Conservation (phyloP, 2,797 vertebrate species). For the Alcedo quadribrachys region DNA sequence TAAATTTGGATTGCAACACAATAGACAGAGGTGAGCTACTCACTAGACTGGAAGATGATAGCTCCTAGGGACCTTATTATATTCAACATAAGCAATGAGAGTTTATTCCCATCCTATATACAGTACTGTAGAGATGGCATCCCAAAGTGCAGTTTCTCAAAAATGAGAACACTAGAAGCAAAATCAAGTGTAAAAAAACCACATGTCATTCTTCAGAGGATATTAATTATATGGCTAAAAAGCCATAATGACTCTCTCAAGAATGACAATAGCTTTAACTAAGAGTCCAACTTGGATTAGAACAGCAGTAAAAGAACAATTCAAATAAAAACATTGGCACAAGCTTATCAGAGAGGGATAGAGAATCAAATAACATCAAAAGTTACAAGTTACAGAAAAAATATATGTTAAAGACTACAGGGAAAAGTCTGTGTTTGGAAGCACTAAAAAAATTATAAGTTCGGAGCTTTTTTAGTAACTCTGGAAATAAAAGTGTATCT, state of each 20-base stretch:
- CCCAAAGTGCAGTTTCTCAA: neutral
- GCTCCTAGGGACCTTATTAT: neutral
- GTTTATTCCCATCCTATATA: neutral
- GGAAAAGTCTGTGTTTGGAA: neutral
- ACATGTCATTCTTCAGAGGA: neutral
- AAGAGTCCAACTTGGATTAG: neutral
- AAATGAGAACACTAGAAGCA: neutral
- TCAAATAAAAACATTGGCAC: neutral
- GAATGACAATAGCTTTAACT: neutral
- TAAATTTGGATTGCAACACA: neutral
- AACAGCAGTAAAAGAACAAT: neutral
- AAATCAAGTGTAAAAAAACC: neutral
- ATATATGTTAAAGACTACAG: neutral
- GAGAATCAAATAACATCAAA: neutral
- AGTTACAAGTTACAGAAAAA: neutral
- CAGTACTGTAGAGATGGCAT: neutral
- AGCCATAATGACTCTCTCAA: neutral
- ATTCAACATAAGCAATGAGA: neutral
- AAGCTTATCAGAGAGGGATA: neutral
- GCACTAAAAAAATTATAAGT: neutral
- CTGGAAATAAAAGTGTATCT: neutral
- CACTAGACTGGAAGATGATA: neutral
- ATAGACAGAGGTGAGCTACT: neutral
- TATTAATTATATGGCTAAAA: neutral
- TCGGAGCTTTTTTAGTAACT: neutral